Evolutionary conservation across 2,113 vertebrate genomes (phyloP).

Genomic region (Motacilla alba): DNA sequence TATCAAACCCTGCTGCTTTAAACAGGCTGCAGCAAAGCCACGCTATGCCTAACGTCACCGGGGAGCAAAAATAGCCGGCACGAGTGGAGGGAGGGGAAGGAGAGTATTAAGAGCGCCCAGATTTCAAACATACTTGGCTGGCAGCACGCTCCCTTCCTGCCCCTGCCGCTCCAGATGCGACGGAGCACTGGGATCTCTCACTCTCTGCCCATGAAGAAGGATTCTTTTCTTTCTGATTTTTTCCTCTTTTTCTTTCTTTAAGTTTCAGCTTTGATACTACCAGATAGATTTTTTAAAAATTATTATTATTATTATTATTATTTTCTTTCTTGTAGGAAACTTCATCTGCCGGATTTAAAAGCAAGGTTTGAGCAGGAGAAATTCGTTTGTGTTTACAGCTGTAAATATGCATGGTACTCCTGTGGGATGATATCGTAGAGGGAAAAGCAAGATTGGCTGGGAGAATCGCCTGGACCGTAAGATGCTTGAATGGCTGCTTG

Average conservation of each 20-base stretch:
- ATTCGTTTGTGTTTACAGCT: neutral
- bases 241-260: neutral
- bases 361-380: slow-evolving; percentile 59
- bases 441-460: slow-evolving; percentile 2
- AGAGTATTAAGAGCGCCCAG: slow-evolving; percentile 52
- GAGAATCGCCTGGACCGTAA: neutral
- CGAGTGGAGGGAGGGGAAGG: slow-evolving; percentile 57
- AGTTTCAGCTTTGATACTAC: neutral
- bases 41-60: slow-evolving; percentile 47
- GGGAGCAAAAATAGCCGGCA: slow-evolving; percentile 65
- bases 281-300: neutral
- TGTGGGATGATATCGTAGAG: neutral
- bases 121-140: slow-evolving; percentile 64
- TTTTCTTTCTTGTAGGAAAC: neutral
- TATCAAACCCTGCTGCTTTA: slow-evolving; percentile 54
- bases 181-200: neutral
- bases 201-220: neutral
- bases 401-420: neutral
- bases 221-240: neutral
- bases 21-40: slow-evolving; percentile 54
- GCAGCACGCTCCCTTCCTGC: neutral
- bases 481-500: slow-evolving; percentile 5
- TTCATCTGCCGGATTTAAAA: slow-evolving; percentile 54
- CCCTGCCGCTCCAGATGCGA: slow-evolving; percentile 20
- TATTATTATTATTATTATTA: too few relatives aligned